These are phyloP conservation scores for Formica selysi DNA, from an alignment of 1,140 invertebrate genomes.

Conservation along the genomic window DNA sequence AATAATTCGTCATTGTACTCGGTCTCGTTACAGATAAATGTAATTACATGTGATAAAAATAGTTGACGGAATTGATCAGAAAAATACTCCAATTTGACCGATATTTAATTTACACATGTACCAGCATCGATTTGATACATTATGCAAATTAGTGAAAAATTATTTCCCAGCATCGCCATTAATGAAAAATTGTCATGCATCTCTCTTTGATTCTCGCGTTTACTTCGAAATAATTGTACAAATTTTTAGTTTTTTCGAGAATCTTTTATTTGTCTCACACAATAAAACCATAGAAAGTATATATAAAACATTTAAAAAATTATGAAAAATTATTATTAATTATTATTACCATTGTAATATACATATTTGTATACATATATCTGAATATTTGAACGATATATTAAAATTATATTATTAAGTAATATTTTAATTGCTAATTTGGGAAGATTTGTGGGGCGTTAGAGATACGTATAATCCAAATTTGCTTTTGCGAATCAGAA, in stretches of 20 bases:
- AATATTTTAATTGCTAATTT: background rate
- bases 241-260: background rate
- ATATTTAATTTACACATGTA: constrained; percentile 6
- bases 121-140: background rate
- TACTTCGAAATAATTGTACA: background rate
- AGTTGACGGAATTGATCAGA: background rate
- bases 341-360: background rate
- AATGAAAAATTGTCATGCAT: background rate
- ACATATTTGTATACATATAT: too few species aligned
- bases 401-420: constrained; percentile 1
- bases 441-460: background rate
- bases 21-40: background rate
- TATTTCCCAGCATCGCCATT: background rate
- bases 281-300: background rate
- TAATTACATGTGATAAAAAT: background rate
- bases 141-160: constrained; percentile 8
- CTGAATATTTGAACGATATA: too few species aligned
- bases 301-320: background rate
- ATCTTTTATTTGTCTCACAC: background rate
- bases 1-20: background rate
- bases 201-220: constrained; percentile 3
- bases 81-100: constrained; percentile 16
- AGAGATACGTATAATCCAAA: background rate
- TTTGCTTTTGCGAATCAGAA: background rate
- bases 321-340: background rate